Percentiles rank a stretch among this genome's conserved stretches.
phyloP scores from a whole-genome alignment of 2,797 vertebrate species.

The Rhinella marina region DNA sequence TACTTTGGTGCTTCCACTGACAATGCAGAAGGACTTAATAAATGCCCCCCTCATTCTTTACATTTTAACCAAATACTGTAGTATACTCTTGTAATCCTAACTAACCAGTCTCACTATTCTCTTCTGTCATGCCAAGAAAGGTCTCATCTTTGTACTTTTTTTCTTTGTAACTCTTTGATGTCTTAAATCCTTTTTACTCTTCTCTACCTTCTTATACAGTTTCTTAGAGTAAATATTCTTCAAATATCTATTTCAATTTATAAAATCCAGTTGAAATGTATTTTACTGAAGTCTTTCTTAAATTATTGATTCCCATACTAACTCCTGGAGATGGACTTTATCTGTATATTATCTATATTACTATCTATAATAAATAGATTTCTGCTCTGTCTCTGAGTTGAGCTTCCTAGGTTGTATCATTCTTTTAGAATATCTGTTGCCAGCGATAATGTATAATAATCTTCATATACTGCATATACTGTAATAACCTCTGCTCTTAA shows the following conservation, averaged over 20 bases:
- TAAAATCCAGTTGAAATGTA: constrained; percentile 33
- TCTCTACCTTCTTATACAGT: not conserved
- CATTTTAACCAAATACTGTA: not conserved
- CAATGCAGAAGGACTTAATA: no score
- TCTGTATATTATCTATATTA: not conserved
- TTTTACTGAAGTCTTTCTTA: constrained; percentile 19
- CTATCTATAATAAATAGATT: constrained; percentile 24
- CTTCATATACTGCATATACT: not conserved
- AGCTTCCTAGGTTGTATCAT: not conserved
- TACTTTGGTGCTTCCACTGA: no score
- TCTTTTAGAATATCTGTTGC: not conserved
- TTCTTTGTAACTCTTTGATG: constrained; percentile 21
- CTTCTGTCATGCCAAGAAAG: not conserved
- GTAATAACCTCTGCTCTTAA: not conserved
- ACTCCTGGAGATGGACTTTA: constrained; percentile 9
- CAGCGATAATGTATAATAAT: not conserved
- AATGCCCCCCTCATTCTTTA: not conserved
- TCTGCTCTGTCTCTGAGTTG: not conserved
- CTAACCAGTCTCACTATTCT: not conserved
- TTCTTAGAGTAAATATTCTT: constrained; percentile 18
- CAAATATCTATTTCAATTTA: constrained; percentile 45
- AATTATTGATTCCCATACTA: constrained; percentile 28
- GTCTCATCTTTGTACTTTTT: constrained; percentile 11
- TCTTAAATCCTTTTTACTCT: constrained; percentile 29
- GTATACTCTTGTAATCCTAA: constrained; percentile 11